Conservation (phyloP, 2,888 invertebrate species). For the Itoplectis maculator region DNA sequence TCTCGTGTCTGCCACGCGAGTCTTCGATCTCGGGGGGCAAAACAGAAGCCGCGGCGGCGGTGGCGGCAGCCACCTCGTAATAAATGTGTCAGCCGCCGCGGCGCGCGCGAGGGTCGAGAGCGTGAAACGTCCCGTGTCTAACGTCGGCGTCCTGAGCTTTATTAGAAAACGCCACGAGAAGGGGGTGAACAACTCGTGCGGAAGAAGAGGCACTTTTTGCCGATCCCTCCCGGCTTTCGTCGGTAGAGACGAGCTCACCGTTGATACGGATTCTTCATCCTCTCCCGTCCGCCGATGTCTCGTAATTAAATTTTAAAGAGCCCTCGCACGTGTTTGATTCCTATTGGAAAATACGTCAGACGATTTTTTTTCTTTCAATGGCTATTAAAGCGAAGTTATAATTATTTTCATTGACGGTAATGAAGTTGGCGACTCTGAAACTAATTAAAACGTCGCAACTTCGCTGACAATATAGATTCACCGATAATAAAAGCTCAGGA, state of each 20-base stretch:
- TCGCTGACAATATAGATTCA: too few species aligned
- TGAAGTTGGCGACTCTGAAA: not conserved
- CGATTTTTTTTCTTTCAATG: not conserved
- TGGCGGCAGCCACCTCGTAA: constrained; percentile 62
- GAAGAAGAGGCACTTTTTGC: constrained; percentile 17
- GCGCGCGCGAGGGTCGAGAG: constrained; percentile 59
- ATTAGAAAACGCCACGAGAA: constrained; percentile 55
- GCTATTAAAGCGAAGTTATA: not conserved
- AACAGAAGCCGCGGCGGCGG: constrained; percentile 61
- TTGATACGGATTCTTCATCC: not conserved
- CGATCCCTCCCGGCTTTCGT: not conserved
- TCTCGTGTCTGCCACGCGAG: constrained; percentile 53
- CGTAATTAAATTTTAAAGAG: not conserved
- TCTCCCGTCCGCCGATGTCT: not conserved
- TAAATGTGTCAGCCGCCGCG: constrained; percentile 75
- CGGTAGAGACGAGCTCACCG: too few species aligned
- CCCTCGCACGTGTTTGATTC: too few species aligned
- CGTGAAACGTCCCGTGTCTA: constrained; percentile 66
- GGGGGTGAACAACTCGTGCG: constrained; percentile 18
- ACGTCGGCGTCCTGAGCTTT: constrained; percentile 53
- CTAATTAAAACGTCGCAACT: not conserved
- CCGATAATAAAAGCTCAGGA: too few species aligned
- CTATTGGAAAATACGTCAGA: not conserved
- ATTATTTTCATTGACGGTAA: not conserved
- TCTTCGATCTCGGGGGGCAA: constrained; percentile 59